phyloP scores from a whole-genome alignment of 2,888 invertebrate species.

The Sinotaia quadrata region DNA sequence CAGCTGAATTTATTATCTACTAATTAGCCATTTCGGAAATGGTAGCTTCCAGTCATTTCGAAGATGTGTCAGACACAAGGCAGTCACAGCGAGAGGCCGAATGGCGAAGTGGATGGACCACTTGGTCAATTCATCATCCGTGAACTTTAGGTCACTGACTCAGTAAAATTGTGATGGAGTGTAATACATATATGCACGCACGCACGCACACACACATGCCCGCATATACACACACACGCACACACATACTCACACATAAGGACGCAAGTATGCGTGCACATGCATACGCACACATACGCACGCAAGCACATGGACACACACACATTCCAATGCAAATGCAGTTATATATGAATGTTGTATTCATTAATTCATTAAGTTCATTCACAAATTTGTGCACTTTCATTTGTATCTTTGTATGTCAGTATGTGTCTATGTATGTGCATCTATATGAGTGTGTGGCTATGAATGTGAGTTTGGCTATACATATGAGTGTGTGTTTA shows the following conservation, averaged over 20 bases:
- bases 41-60: too few species aligned
- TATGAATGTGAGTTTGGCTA: neutral
- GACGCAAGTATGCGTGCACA: neutral
- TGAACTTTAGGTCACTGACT: too few species aligned
- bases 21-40: too few species aligned
- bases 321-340: constrained; percentile 1
- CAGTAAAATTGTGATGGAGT: too few species aligned
- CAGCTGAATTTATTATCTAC: too few species aligned
- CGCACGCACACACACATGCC: constrained; percentile 6
- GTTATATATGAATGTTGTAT: neutral
- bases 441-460: constrained; percentile 8
- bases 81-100: too few species aligned
- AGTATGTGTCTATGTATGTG: constrained; percentile 14
- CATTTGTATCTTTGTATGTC: neutral
- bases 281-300: constrained; percentile 4
- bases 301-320: constrained; percentile 13
- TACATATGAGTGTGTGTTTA: neutral
- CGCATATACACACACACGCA: neutral
- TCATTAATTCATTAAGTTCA: neutral
- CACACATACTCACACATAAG: neutral
- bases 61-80: too few species aligned
- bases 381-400: neutral
- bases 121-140: too few species aligned
- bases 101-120: too few species aligned
- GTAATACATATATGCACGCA: too few species aligned